Conservation (phyloP, 2,113 vertebrate species). For the Xerus inauris region DNA sequence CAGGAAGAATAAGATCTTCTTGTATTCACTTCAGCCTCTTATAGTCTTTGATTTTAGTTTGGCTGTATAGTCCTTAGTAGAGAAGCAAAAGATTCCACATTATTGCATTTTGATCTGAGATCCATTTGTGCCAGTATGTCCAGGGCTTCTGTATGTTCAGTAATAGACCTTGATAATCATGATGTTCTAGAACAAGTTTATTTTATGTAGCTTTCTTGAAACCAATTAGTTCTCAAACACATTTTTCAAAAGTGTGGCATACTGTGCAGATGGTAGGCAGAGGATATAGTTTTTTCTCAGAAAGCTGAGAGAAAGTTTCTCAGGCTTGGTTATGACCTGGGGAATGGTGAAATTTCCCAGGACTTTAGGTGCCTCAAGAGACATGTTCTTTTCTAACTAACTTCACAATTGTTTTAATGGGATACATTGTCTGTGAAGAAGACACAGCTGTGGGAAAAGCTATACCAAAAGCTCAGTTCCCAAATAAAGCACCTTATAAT, state of each 20-base stretch:
- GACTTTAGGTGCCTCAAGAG: background rate
- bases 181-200: background rate
- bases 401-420: background rate
- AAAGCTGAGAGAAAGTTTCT: background rate
- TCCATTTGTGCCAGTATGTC: background rate
- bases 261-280: background rate
- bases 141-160: background rate
- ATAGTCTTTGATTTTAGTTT: background rate
- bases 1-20: background rate
- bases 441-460: background rate
- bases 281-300: background rate
- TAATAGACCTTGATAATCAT: background rate
- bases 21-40: background rate
- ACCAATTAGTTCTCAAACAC: background rate
- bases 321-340: background rate
- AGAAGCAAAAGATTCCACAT: background rate
- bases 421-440: background rate
- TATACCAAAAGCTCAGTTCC: background rate
- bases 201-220: background rate
- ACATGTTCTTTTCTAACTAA: background rate
- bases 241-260: slow-evolving; percentile 31
- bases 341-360: background rate
- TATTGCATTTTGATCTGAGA: background rate
- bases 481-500: background rate
- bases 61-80: background rate